Evolutionary conservation across 1,140 invertebrate species (phyloP).

Genomic region (Lepidurus apus): DNA sequence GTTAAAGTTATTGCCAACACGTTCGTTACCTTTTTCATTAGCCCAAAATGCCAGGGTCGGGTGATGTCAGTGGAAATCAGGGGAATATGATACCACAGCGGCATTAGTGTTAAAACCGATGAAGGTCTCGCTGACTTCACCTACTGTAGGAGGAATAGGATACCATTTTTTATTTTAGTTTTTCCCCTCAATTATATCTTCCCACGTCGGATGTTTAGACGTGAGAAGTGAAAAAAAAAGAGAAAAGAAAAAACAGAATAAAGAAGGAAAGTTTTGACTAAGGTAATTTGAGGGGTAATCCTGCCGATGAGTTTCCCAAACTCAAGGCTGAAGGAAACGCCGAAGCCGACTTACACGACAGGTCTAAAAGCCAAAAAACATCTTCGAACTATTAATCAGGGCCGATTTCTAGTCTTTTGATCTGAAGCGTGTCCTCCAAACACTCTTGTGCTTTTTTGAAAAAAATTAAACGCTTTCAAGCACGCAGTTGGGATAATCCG

Average conservation of each 20-base stretch:
- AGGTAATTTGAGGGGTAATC: background rate
- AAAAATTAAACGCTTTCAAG: background rate
- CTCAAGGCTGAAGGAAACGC: constrained; percentile 7
- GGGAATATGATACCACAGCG: background rate
- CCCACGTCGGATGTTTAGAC: background rate
- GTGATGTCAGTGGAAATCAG: background rate
- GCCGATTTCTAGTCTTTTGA: background rate
- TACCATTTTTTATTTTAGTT: background rate
- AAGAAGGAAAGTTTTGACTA: background rate
- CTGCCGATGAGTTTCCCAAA: background rate
- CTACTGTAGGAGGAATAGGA: background rate
- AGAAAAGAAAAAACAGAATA: background rate
- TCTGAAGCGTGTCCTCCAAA: too few relatives aligned
- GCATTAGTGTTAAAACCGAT: background rate
- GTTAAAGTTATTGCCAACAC: background rate
- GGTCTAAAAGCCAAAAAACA: background rate
- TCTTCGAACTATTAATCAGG: background rate
- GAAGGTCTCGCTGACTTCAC: constrained; percentile 2
- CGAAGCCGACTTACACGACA: background rate
- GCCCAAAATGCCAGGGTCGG: background rate
- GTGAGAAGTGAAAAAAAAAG: background rate
- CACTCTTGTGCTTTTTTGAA: background rate
- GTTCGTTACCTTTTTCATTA: background rate
- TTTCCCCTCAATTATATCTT: background rate
- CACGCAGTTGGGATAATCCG: background rate